Evolutionary conservation across 2,113 vertebrate genomes (phyloP).

Genomic region (Megaptera novaeangliae): DNA sequence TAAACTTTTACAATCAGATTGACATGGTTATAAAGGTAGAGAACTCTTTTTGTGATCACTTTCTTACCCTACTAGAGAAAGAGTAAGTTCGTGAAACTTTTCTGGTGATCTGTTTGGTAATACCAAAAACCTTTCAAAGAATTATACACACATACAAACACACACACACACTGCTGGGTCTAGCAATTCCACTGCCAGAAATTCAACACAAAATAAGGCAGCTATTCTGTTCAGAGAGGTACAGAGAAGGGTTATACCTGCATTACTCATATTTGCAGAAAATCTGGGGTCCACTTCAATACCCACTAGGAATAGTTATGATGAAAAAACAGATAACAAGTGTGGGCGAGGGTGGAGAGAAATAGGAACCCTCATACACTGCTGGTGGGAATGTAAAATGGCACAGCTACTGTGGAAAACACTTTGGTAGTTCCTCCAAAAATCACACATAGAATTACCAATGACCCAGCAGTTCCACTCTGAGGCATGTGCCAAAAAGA

Average conservation of each 20-base stretch:
- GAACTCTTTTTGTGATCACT: not conserved
- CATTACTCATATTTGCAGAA: not conserved
- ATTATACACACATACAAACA: not conserved
- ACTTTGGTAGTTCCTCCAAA: not conserved
- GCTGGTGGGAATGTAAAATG: not conserved
- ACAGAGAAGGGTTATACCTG: not conserved
- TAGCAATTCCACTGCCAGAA: not conserved
- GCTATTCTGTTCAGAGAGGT: not conserved
- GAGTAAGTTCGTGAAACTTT: not conserved
- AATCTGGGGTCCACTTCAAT: no score
- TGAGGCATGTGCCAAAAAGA: rapidly evolving
- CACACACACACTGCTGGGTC: not conserved
- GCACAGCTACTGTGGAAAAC: not conserved
- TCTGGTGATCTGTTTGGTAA: not conserved
- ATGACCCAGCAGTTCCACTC: not conserved
- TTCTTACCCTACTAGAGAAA: not conserved
- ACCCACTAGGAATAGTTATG: not conserved
- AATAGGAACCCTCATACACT: rapidly evolving
- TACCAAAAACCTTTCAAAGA: not conserved
- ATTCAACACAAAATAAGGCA: not conserved
- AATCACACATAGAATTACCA: not conserved
- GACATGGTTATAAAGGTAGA: not conserved
- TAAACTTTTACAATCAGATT: not conserved
- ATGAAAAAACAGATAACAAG: no score
- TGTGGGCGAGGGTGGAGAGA: no score